Conservation (phyloP, 2,888 invertebrate species). For the Anthophora plumipes region DNA sequence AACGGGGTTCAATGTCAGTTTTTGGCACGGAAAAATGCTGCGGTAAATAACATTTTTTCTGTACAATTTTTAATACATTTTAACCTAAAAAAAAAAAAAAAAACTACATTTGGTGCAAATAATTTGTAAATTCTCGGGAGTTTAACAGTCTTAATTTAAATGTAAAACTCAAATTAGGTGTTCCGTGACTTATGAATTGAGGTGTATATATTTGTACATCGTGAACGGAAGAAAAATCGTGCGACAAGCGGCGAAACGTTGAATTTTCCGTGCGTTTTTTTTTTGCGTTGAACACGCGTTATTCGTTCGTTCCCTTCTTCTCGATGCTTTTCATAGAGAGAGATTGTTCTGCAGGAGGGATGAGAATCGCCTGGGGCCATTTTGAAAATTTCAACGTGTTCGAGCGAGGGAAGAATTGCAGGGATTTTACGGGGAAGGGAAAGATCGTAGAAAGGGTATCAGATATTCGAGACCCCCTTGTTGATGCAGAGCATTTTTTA, state of each 20-base stretch:
- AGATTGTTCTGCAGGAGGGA: constrained; percentile 1
- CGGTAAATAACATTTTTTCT: no score
- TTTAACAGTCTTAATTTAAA: no score
- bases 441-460: constrained; percentile 7
- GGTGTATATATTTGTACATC: neutral
- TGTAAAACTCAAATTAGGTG: no score
- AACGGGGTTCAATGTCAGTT: no score
- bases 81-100: no score
- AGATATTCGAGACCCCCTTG: constrained; percentile 25
- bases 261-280: constrained; percentile 8
- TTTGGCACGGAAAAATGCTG: no score
- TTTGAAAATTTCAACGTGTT: constrained; percentile 54
- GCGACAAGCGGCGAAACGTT: neutral
- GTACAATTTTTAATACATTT: no score
- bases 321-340: neutral
- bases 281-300: neutral
- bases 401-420: constrained; percentile 14
- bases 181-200: no score
- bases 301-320: neutral
- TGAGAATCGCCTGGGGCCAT: constrained; percentile 25
- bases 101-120: no score
- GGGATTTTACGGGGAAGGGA: neutral
- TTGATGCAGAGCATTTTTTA: constrained; percentile 35
- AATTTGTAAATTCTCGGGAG: no score
- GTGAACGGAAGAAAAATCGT: constrained; percentile 5